Base-by-base conservation (phyloP, 2,797 vertebrate species). In the Parotocinclus haroldoi region DNA sequence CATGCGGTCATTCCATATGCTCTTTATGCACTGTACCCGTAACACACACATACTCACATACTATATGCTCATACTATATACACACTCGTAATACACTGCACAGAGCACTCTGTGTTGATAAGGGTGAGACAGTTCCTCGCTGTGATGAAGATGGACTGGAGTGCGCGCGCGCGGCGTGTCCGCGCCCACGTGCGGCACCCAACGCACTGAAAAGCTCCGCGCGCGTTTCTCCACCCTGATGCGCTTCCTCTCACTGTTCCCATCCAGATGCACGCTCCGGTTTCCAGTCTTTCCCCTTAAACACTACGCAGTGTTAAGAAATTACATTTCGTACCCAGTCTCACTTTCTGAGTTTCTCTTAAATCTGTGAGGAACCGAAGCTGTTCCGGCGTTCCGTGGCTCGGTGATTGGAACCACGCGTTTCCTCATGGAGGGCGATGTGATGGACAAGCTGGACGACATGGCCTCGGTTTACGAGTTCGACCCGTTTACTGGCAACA, bases 391-490 rank as follows among this genome's bases (percentile, higher is more conserved):
- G 19, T 36, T 56, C n/a, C 55, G 45, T 50, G 62, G 72, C 51
- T 72, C 82, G 63, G 66, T 72, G 83, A 62, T 63, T 75, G 82
- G 84, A 84, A 66, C 86, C 83, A 9, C 87, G 14, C 14, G 13
- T 82, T 80, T 88, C 73, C 81, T 87, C 81, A 89, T 91, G 91
- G 89, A 88, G 73, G 89, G 87, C 76, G 91, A 91, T 87, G 92
- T 85, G 59, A 89, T 91, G 91, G 92, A 95, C 87, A 92, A 91
- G 83, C 86, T 90, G 71, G 92, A 93, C 74, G 93, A 94, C 86
- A 92, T 93, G 95, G 90, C 93, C 67, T 94, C 92, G 74, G 89
- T 94, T 82, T 91, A 91, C 76, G 90, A 91, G 82, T 93, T 94
- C 83, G 94, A 95, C 82, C 94, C 93, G 62, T 88, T 96, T 74